These are phyloP conservation scores for Hylia prasina DNA, from an alignment of 2,113 vertebrate genomes.

Conservation along the genomic window DNA sequence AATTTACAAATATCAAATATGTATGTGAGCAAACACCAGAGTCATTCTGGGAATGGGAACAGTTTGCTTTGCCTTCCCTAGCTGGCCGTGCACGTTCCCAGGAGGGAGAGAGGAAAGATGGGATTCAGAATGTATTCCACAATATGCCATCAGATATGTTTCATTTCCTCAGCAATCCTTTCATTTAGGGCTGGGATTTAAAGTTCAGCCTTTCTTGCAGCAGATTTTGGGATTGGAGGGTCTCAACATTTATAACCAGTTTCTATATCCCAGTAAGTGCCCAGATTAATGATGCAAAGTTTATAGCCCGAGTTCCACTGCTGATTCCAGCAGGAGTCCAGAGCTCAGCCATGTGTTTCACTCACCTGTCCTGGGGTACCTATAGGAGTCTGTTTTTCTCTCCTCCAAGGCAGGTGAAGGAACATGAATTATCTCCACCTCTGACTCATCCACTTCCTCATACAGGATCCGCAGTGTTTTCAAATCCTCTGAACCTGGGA, in stretches of 20 bases:
- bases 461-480: conserved; percentile 87
- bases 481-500: conserved; percentile 77
- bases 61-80: neutral
- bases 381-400: conserved; percentile 92
- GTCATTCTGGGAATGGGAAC: neutral
- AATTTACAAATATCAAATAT: neutral
- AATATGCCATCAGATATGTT: neutral
- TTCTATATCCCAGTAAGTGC: neutral
- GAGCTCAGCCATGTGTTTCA: neutral
- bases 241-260: neutral
- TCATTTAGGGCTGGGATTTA: neutral
- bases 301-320: neutral
- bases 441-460: conserved; percentile 94
- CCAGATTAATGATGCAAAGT: neutral
- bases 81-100: neutral
- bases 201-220: neutral
- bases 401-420: conserved; percentile 93
- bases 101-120: neutral
- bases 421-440: conserved; percentile 95
- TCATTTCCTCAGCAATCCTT: neutral
- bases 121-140: neutral
- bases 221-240: neutral
- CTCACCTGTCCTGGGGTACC: conserved; percentile 93
- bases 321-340: neutral
- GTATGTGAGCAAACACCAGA: neutral